Evolutionary conservation across 2,113 vertebrate species (phyloP).

Genomic region (Burhinus oedicnemus): DNA sequence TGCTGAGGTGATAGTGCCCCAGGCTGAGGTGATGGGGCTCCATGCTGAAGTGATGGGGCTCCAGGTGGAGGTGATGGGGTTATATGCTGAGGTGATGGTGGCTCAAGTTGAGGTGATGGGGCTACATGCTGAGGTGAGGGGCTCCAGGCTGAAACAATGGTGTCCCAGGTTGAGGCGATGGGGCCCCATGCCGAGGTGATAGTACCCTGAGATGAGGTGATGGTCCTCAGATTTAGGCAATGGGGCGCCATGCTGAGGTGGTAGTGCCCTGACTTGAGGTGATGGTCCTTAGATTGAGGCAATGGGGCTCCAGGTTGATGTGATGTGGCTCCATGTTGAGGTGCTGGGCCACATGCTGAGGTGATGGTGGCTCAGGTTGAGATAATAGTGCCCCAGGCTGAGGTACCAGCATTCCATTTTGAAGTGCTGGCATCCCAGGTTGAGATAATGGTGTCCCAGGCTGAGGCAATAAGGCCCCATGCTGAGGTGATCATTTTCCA

Average conservation of each 20-base stretch:
- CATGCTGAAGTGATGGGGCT: background rate
- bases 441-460: background rate
- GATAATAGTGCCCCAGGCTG: background rate
- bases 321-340: background rate
- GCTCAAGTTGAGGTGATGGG: too few relatives aligned
- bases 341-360: background rate
- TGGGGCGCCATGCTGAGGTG: too few relatives aligned
- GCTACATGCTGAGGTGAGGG: background rate
- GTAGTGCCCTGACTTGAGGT: too few relatives aligned
- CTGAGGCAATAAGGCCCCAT: too few relatives aligned
- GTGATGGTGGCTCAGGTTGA: background rate
- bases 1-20: background rate
- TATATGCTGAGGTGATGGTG: background rate
- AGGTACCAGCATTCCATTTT: background rate
- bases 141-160: background rate
- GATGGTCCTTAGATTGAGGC: background rate
- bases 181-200: too few relatives aligned
- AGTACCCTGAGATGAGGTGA: too few relatives aligned
- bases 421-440: background rate
- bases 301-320: background rate
- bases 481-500: background rate
- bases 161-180: too few relatives aligned
- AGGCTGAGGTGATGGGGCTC: fast-evolving
- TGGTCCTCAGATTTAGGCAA: background rate
- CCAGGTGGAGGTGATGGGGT: background rate